Evolutionary conservation across 2,888 invertebrate genomes (phyloP).

Genomic region (Cylindroiulus punctatus): DNA sequence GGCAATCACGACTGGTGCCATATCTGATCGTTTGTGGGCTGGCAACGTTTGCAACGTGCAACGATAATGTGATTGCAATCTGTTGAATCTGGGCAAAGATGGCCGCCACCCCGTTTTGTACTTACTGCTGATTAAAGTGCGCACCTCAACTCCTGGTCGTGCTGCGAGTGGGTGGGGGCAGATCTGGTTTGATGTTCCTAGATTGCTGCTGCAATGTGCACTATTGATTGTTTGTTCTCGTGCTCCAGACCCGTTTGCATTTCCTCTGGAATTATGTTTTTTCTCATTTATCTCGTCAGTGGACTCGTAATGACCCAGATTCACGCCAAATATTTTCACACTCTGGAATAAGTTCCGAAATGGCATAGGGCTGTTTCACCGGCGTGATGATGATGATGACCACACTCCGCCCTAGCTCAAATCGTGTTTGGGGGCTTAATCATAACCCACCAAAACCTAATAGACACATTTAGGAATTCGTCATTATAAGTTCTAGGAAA

Average conservation of each 20-base stretch:
- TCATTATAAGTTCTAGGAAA: too few species aligned
- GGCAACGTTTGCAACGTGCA: background rate
- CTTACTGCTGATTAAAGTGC: background rate
- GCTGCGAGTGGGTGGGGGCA: constrained; percentile 16
- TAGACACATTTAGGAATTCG: too few species aligned
- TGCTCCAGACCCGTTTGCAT: constrained; percentile 4
- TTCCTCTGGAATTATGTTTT: constrained; percentile 17
- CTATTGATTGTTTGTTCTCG: constrained; percentile 47
- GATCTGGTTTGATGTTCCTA: constrained; percentile 1
- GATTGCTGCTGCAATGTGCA: constrained; percentile 17
- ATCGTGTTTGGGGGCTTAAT: background rate
- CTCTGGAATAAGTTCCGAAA: background rate
- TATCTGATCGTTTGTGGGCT: constrained; percentile 43
- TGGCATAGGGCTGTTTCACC: background rate
- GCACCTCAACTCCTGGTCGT: background rate
- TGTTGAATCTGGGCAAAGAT: constrained; percentile 35
- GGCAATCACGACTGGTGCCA: background rate
- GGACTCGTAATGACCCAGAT: constrained; percentile 30
- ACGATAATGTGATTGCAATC: constrained; percentile 14
- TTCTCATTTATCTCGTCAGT: constrained; percentile 47
- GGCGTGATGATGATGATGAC: background rate
- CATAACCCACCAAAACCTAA: too few species aligned
- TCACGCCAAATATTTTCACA: constrained; percentile 34
- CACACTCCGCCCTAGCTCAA: background rate
- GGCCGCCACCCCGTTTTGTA: constrained; percentile 25